A percentile compares a stretch with the other conserved stretches of the same genome.
Conservation (phyloP, 1,140 invertebrate genomes). For the Anoplophora glabripennis region DNA sequence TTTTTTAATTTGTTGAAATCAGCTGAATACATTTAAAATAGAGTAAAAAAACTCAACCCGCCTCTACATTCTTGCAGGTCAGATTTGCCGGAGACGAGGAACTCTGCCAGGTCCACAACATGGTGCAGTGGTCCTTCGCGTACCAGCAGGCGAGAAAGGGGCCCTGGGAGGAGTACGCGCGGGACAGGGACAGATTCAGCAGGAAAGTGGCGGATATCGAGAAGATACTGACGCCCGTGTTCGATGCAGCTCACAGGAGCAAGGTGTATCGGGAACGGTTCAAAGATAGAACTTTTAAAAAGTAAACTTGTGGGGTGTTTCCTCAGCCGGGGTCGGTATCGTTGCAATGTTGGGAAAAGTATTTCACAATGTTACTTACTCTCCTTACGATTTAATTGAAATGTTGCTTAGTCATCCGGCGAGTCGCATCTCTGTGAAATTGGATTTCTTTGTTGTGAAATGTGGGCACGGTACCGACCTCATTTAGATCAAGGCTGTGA, state of each 20-base stretch:
- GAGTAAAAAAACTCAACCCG: background rate
- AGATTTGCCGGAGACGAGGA: conserved; percentile 55
- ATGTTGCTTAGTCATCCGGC: no score
- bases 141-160: conserved; percentile 62
- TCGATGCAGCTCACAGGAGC: conserved; percentile 53
- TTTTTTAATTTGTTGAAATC: conserved; percentile 8
- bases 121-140: conserved; percentile 63
- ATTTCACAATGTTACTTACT: no score
- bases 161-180: conserved; percentile 61
- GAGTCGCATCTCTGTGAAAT: no score
- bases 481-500: conserved; percentile 5
- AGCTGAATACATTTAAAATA: background rate
- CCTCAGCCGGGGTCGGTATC: no score
- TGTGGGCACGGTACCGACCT: no score
- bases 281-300: conserved; percentile 1
- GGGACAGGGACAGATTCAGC: conserved; percentile 60
- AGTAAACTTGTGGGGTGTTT: no score
- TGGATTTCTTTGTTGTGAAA: no score
- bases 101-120: conserved; percentile 53
- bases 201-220: conserved; percentile 51
- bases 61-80: conserved; percentile 54
- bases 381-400: no score
- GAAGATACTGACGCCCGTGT: conserved; percentile 51
- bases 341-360: no score
- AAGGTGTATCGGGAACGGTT: conserved; percentile 57